Evolutionary conservation across 30 jellyfish, hydroid and myxozoan species (phyloP), one percentile per base, ranked within the genome.

Genomic region (Chironex yamaguchii): DNA sequence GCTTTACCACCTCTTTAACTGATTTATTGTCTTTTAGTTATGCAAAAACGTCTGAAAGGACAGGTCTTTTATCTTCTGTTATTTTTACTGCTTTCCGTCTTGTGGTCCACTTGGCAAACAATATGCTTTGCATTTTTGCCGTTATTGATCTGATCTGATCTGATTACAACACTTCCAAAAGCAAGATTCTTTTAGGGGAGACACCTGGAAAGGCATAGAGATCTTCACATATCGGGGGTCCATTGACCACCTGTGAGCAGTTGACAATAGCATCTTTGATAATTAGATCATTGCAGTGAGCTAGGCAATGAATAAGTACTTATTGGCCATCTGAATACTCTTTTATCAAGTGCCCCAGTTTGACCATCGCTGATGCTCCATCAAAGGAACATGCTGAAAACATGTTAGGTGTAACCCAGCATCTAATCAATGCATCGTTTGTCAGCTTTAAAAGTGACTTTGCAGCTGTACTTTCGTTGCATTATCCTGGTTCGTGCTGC

Each of bases 281-380:
- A 72, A 72, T 72, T 63, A 35, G 75, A 20, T 72, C 85, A 72
- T 72, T 72, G 71, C 85, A 72, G 85, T 72, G 85, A 35, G 85
- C 85, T 29, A 35, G 24, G 13, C 84, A 70, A 12, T 70, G 84
- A 29, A 70, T 35, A 25, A 29, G 35, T 2, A 70, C 72, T 35
- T 34, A 72, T 72, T 72, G 85, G 76, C 79, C 85, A 72, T 48
- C 49, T 72, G 85, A 20, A 72, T 72, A 72, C 69, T 2, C 82
- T 68, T 68, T 68, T 28, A 68, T 34, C 70, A 28, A 28, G 42
- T 4, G 29, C n/a, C 71, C 42, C 34, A 72, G 80, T 34, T 48
- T 34, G 71, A 34, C 71, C 85, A 72, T 72, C 28, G 81, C 85
- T 20, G 69, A 34, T 34, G 85, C 85, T 35, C 85, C 85, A 35